Percentiles rank a stretch among this genome's conserved stretches.
phyloP scores from a whole-genome alignment of 2,888 invertebrate genomes.

The Microctonus brassicae region DNA sequence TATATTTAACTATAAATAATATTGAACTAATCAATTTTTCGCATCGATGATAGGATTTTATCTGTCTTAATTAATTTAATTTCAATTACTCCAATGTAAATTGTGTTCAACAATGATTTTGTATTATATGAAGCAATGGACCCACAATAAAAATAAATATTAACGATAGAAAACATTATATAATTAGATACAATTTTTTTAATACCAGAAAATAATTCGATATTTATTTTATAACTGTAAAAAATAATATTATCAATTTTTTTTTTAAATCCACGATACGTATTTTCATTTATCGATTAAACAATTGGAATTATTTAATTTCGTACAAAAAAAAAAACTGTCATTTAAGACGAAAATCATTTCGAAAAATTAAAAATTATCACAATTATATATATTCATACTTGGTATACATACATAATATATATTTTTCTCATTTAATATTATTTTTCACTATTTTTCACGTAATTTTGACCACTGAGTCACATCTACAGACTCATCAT shows the following conservation, averaged over 20 bases:
- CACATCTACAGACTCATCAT: background rate
- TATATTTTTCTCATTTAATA: background rate
- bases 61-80: background rate
- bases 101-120: background rate
- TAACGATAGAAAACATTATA: background rate
- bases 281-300: background rate
- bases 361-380: slow-evolving; percentile 13
- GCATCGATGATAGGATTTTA: background rate
- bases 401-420: background rate
- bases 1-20: background rate
- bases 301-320: background rate
- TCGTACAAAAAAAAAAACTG: background rate
- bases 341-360: background rate
- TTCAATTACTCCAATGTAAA: background rate
- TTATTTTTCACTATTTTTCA: background rate
- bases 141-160: background rate
- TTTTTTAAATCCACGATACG: background rate
- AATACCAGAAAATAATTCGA: background rate
- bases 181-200: background rate
- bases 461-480: background rate
- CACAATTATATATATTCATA: background rate
- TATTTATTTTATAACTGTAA: background rate
- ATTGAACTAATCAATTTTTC: background rate
- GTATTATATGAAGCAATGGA: background rate
- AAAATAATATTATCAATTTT: background rate